Evolutionary conservation across 2,113 vertebrate species (phyloP), one percentile per base, ranked within the genome.

Genomic region (Calidris pugnax): DNA sequence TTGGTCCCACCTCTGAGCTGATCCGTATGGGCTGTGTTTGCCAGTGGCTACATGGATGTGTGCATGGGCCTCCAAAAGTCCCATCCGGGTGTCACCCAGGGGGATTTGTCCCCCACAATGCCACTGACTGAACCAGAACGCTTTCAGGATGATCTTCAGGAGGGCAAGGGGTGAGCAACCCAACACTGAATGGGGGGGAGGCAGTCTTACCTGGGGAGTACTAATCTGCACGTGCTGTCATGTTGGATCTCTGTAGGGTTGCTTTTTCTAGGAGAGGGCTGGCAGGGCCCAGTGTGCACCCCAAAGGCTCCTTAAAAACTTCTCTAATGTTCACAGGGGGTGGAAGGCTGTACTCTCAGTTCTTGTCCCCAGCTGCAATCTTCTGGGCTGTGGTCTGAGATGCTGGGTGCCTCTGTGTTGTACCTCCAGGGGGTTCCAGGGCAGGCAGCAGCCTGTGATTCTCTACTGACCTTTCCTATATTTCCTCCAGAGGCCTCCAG

Each of bases 11-110:
- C 3, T 14, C 16, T 15, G 66, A 73, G 33, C 20, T 47, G 35
- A 55, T 69, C 43, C 2, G 0, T 23, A 24, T 4, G 26, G 21
- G 83, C 2, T 1, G 0, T 12, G 7, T 47, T 68, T 60, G 39
- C 13, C 45, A 0, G 1, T 28, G 28, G 9, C 7, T 75, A 41
- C 1, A 1, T 0, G 2, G 35, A 21, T 33, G 6, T 10, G 27
- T 27, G 10, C 37, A 3, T 17, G 27, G 14, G 10, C 30, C 43
- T 80, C 17, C 10, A 7, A 63, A 72, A 68, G 15, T 53, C 45
- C 37, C 20, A 35, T 9, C 37, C 10, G 3, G 21, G 39, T 53
- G 41, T 73, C 17, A 37, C 10, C 10, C 0, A 0, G 9, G 6
- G 24, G 45, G 14, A 12, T 67, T 71, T 75, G 37, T 47, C 24